A percentile compares a stretch with the other conserved stretches of the same genome.
Conservation (phyloP, 2,113 vertebrate genomes). For the Prunella fulvescens region DNA sequence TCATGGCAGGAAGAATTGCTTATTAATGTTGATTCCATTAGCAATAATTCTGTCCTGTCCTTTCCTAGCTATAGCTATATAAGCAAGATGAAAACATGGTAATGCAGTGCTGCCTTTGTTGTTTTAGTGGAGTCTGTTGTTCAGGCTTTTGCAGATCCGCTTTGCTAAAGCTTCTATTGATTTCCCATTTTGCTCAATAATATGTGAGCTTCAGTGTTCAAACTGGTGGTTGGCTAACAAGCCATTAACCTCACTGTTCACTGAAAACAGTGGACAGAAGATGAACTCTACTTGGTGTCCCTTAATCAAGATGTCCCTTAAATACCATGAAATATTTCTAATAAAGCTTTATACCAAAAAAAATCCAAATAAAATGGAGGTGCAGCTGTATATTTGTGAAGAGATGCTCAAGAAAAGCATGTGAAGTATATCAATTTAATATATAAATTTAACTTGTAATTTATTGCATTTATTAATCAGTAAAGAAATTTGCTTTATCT, state of each 20-base stretch:
- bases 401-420: background rate
- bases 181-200: background rate
- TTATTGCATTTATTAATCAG: background rate
- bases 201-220: background rate
- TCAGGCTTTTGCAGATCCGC: background rate
- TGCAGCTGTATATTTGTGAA: background rate
- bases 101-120: background rate
- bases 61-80: background rate
- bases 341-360: background rate
- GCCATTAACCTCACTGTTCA: background rate
- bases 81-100: background rate
- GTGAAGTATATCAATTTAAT: background rate
- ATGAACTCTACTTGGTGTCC: background rate
- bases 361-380: background rate
- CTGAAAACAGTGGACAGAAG: background rate
- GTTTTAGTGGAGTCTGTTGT: background rate
- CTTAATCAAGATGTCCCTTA: background rate
- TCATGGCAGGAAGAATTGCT: background rate
- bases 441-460: background rate
- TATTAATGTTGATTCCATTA: background rate
- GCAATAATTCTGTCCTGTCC: background rate
- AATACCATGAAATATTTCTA: background rate
- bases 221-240: background rate
- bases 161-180: background rate
- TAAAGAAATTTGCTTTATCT: background rate